These are phyloP conservation scores for Sminthurides bifidus DNA, from an alignment of 1,140 invertebrate species.

Conservation along the genomic window DNA sequence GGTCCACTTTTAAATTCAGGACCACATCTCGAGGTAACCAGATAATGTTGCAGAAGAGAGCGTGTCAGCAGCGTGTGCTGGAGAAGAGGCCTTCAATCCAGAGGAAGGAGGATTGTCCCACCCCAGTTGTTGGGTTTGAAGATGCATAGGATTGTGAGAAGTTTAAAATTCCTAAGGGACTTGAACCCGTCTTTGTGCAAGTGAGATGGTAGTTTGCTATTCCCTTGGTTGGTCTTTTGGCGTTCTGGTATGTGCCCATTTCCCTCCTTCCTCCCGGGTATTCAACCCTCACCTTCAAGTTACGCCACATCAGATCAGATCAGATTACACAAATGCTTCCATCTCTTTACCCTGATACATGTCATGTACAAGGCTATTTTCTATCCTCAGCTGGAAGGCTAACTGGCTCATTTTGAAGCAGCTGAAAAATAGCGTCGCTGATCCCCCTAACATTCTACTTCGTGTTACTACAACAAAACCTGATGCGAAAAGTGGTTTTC, in stretches of 20 bases:
- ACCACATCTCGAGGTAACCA: neutral
- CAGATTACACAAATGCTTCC: conserved; percentile 11
- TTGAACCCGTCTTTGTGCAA: neutral
- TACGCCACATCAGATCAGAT: conserved; percentile 10
- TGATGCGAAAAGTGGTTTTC: neutral
- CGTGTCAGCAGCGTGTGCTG: neutral
- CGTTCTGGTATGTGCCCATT: neutral
- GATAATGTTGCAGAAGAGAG: neutral
- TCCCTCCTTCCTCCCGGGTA: neutral
- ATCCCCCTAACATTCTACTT: neutral
- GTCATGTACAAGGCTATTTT: too few species aligned
- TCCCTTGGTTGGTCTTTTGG: neutral
- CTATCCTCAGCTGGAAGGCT: neutral
- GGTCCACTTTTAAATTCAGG: neutral
- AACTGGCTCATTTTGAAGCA: neutral
- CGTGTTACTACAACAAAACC: neutral
- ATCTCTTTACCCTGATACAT: conserved; percentile 8
- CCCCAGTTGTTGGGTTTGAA: neutral
- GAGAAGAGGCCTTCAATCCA: neutral
- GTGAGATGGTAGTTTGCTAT: neutral
- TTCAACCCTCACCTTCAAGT: conserved; percentile 7
- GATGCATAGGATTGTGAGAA: neutral
- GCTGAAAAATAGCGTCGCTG: neutral
- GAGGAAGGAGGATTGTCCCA: neutral
- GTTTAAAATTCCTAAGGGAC: conserved; percentile 1